Conservation (phyloP, 2,888 invertebrate species). For the Acrobasis repandana region DNA sequence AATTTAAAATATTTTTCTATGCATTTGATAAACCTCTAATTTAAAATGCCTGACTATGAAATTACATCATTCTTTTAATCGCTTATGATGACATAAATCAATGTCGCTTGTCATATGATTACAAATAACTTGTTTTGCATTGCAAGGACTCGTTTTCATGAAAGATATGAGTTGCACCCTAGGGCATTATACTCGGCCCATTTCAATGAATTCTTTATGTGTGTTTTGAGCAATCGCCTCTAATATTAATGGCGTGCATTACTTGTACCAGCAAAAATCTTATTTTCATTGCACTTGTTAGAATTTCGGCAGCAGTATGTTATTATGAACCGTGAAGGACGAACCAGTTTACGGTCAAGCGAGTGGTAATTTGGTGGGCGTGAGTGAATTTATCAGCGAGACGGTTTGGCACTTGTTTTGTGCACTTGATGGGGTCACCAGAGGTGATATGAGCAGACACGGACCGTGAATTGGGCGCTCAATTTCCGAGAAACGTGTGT, state of each 20-base stretch:
- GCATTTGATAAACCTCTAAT: not conserved
- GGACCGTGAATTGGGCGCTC: not conserved
- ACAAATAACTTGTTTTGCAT: not conserved
- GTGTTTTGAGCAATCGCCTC: not conserved
- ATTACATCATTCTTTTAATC: not conserved
- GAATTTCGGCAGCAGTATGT: constrained; percentile 2
- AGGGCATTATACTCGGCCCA: not conserved
- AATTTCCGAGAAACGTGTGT: not conserved
- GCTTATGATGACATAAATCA: not conserved
- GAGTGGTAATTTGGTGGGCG: constrained; percentile 12
- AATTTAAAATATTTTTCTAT: not conserved
- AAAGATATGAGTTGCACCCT: not conserved
- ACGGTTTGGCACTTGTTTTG: not conserved
- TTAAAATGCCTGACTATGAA: not conserved
- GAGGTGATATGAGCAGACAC: constrained; percentile 3
- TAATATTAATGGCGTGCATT: not conserved
- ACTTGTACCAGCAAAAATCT: not conserved
- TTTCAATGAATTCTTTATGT: not conserved
- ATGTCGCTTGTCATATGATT: not conserved
- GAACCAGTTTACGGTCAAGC: constrained; percentile 1
- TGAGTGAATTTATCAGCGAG: not conserved
- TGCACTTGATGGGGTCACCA: not conserved
- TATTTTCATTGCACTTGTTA: not conserved
- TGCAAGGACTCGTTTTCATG: not conserved
- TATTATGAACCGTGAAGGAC: constrained; percentile 11